Conservation (phyloP, 2,888 invertebrate species). For the Stenurella melanura region DNA sequence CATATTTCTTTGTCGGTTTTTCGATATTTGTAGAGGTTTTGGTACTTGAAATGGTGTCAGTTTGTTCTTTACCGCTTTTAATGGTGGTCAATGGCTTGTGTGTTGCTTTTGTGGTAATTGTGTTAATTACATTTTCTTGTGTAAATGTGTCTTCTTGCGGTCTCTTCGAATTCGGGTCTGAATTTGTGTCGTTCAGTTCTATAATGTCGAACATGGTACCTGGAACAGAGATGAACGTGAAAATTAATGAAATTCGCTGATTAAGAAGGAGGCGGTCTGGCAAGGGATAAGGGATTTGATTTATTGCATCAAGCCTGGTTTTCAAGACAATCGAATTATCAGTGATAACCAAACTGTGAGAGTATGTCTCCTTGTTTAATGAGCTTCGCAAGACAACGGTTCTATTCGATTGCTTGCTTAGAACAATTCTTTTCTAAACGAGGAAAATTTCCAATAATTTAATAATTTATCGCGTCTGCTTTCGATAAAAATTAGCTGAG, state of each 20-base stretch:
- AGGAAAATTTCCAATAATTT: too few relatives aligned
- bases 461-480: too few relatives aligned
- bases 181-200: conserved; percentile 70
- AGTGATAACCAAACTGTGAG: too few relatives aligned
- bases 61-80: conserved; percentile 45
- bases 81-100: conserved; percentile 55
- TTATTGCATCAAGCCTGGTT: too few relatives aligned
- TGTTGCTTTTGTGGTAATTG: conserved; percentile 59
- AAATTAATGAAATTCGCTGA: neutral
- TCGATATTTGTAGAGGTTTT: conserved; percentile 52
- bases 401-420: too few relatives aligned
- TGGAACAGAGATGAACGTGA: conserved; percentile 50
- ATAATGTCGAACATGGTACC: conserved; percentile 72
- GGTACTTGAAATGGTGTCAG: conserved; percentile 5
- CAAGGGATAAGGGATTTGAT: too few relatives aligned
- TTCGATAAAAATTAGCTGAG: too few relatives aligned
- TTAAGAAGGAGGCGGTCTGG: neutral
- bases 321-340: too few relatives aligned
- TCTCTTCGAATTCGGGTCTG: conserved; percentile 58
- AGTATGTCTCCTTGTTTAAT: too few relatives aligned
- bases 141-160: conserved; percentile 44
- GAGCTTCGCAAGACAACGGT: too few relatives aligned
- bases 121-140: conserved; percentile 41
- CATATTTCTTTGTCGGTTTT: conserved; percentile 55
- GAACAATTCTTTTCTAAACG: too few relatives aligned